These are phyloP conservation scores for Thymelicus acteon DNA, from an alignment of 2,888 invertebrate species.

Conservation along the genomic window DNA sequence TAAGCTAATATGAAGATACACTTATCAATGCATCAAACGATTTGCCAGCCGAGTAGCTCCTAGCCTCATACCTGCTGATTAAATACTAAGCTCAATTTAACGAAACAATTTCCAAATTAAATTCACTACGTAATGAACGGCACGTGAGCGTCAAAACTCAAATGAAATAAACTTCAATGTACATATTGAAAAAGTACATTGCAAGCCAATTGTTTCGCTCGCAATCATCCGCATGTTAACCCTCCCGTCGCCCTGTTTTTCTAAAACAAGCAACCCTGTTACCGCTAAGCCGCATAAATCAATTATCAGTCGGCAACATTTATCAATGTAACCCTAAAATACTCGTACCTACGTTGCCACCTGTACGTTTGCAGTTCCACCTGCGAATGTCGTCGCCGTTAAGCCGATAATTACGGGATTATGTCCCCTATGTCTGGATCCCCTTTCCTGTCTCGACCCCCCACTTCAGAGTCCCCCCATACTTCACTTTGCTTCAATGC, in stretches of 20 bases:
- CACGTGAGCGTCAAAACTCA: background rate
- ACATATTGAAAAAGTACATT: background rate
- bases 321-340: constrained; percentile 65
- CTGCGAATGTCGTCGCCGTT: constrained; percentile 80
- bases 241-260: constrained; percentile 45
- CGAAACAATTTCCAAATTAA: constrained; percentile 6
- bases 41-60: background rate
- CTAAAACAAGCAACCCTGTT: constrained; percentile 50
- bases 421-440: constrained; percentile 59
- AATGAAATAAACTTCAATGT: constrained; percentile 3
- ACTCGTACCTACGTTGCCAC: constrained; percentile 48
- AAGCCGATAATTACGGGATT: constrained; percentile 84
- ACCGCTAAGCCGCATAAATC: constrained; percentile 63
- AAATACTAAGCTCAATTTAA: background rate
- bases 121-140: background rate
- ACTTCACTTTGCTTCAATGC: constrained; percentile 75
- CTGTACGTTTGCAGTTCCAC: constrained; percentile 65
- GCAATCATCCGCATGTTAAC: constrained; percentile 39
- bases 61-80: background rate
- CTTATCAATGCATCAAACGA: constrained; percentile 6
- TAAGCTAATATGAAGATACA: background rate
- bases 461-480: constrained; percentile 55
- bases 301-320: constrained; percentile 60
- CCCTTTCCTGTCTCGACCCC: constrained; percentile 48
- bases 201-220: constrained; percentile 15